A percentile compares a stretch with the other conserved stretches of the same genome.
phyloP scores from a whole-genome alignment of 2,113 vertebrate species.

The human (Homo sapiens) region DNA sequence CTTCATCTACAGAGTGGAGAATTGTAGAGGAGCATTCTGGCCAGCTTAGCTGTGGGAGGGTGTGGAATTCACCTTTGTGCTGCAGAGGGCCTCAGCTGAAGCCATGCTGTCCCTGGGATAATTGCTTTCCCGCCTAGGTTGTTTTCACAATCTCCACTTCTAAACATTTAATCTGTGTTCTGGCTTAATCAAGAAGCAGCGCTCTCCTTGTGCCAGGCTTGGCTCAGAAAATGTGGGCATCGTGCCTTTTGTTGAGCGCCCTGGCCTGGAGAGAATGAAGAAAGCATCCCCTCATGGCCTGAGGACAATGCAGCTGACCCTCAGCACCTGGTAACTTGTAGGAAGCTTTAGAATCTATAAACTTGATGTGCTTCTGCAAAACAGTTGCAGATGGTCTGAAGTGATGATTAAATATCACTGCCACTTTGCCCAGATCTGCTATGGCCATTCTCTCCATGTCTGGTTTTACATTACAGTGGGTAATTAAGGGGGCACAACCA shows the following conservation, averaged over 20 bases:
- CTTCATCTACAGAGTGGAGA: background rate
- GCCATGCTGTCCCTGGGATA: slow-evolving; percentile 31
- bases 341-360: slow-evolving; percentile 75
- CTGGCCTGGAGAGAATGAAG: slow-evolving; percentile 56
- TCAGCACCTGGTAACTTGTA: slow-evolving; percentile 77
- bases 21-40: background rate
- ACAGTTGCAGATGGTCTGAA: slow-evolving; percentile 83
- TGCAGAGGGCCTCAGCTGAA: background rate
- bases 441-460: slow-evolving; percentile 50
- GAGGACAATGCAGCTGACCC: slow-evolving; percentile 67
- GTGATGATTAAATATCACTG: slow-evolving; percentile 79
- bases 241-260: slow-evolving; percentile 60
- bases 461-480: slow-evolving; percentile 58
- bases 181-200: slow-evolving; percentile 70
- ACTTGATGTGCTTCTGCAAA: slow-evolving; percentile 75
- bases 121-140: slow-evolving; percentile 71
- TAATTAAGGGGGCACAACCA: slow-evolving; percentile 73
- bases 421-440: slow-evolving; percentile 68
- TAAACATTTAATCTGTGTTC: slow-evolving; percentile 74
- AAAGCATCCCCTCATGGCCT: slow-evolving; percentile 51
- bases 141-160: slow-evolving; percentile 73
- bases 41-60: background rate
- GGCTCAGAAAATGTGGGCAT: slow-evolving; percentile 62
- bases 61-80: slow-evolving; percentile 26
- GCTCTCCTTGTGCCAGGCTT: slow-evolving; percentile 62